Conservation (phyloP, 2,797 vertebrate genomes). For the Myotis daubentonii region DNA sequence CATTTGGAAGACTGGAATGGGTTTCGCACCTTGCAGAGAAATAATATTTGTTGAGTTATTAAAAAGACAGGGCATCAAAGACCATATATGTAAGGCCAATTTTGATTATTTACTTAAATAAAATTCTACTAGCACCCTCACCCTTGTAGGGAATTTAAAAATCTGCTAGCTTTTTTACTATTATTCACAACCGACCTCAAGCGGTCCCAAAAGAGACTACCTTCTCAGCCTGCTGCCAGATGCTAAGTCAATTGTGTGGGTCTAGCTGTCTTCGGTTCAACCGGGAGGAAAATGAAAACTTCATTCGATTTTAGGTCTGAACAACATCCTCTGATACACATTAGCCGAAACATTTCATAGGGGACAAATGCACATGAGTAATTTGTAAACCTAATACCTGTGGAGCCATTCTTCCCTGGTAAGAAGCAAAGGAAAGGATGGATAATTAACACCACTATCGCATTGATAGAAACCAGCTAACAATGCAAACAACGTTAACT, state of each 20-base stretch:
- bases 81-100: background rate
- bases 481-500: slow-evolving; percentile 14
- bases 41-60: background rate
- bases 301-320: slow-evolving; percentile 39
- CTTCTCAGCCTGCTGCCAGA: background rate
- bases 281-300: slow-evolving; percentile 53
- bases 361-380: background rate
- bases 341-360: background rate
- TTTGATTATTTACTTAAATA: slow-evolving; percentile 23
- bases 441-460: background rate
- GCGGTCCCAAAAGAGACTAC: background rate
- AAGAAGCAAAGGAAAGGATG: background rate
- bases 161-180: background rate
- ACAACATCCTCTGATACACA: background rate
- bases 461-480: background rate
- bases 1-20: background rate
- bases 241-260: background rate
- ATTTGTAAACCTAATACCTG: slow-evolving; percentile 13
- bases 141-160: background rate
- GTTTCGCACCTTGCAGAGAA: background rate
- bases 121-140: background rate
- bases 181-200: background rate
- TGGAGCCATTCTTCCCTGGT: background rate
- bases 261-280: background rate
- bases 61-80: background rate